phyloP scores from a whole-genome alignment of 1,140 invertebrate genomes.

The Pachypeltis micranthus region DNA sequence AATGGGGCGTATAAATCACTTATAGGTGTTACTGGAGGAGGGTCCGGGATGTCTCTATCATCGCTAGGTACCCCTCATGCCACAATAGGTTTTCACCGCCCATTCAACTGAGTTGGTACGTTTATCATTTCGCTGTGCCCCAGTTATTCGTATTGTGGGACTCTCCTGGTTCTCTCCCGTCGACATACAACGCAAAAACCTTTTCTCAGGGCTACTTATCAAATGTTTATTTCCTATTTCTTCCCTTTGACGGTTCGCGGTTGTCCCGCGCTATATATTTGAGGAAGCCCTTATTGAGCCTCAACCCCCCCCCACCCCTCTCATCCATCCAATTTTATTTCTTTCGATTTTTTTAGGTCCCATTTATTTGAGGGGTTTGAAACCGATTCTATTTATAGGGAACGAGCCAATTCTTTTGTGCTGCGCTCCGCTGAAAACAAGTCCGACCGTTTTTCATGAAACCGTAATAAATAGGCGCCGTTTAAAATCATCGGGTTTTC shows the following conservation, averaged over 20 bases:
- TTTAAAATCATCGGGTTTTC: too few species aligned
- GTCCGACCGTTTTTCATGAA: too few species aligned
- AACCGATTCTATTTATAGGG: too few species aligned
- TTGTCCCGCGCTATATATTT: constrained; percentile 3
- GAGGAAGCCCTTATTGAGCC: background rate
- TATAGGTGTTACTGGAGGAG: background rate
- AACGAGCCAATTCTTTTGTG: too few species aligned
- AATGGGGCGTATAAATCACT: background rate
- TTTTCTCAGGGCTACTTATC: constrained; percentile 6
- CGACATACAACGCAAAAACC: background rate
- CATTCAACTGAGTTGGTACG: background rate
- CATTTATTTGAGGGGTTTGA: background rate
- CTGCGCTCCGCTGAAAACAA: too few species aligned
- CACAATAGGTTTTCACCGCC: constrained; percentile 3
- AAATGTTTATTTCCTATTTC: constrained; percentile 1
- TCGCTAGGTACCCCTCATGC: background rate
- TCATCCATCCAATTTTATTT: background rate
- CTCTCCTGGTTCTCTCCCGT: background rate
- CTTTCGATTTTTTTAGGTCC: background rate
- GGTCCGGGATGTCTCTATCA: constrained; percentile 4
- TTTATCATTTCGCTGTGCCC: background rate
- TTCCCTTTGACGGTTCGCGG: background rate
- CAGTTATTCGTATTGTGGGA: background rate
- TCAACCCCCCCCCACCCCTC: background rate
- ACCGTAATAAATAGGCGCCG: too few species aligned